Conservation (phyloP, 2,797 vertebrate genomes). For the Manis crassicaudata region DNA sequence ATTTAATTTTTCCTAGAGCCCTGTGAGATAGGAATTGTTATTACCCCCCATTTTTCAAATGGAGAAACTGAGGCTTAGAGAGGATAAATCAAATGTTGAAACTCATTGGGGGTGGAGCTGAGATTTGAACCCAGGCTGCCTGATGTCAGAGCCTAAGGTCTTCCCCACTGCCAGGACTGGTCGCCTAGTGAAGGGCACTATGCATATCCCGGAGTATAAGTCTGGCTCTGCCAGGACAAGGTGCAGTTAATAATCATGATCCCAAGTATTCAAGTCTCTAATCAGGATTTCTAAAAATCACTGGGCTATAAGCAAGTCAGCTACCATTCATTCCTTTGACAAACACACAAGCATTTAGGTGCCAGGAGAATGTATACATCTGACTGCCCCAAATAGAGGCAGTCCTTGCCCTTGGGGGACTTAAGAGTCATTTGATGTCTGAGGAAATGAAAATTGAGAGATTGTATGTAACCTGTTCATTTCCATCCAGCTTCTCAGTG, state of each 20-base stretch:
- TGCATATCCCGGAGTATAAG: no score
- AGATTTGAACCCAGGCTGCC: neutral
- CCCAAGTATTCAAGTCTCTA: neutral
- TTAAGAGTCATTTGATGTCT: neutral
- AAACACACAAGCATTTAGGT: neutral
- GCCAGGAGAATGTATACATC: neutral
- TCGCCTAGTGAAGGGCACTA: neutral
- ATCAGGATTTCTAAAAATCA: neutral
- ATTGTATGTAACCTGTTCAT: neutral
- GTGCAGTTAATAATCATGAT: neutral
- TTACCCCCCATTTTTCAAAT: neutral
- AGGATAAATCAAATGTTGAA: neutral
- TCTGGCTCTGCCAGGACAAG: neutral
- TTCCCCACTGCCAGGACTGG: neutral
- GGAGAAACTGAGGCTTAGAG: neutral
- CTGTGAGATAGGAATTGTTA: neutral
- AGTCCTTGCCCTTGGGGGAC: neutral
- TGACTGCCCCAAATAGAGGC: neutral
- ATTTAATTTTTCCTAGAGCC: neutral
- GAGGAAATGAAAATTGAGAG: conserved; percentile 14
- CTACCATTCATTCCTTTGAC: neutral
- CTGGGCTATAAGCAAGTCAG: neutral
- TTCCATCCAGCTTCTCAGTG: neutral
- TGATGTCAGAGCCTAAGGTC: neutral
- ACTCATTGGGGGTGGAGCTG: neutral